Evolutionary conservation across 2,797 vertebrate species (phyloP).

Genomic region (Hemibagrus guttatus): DNA sequence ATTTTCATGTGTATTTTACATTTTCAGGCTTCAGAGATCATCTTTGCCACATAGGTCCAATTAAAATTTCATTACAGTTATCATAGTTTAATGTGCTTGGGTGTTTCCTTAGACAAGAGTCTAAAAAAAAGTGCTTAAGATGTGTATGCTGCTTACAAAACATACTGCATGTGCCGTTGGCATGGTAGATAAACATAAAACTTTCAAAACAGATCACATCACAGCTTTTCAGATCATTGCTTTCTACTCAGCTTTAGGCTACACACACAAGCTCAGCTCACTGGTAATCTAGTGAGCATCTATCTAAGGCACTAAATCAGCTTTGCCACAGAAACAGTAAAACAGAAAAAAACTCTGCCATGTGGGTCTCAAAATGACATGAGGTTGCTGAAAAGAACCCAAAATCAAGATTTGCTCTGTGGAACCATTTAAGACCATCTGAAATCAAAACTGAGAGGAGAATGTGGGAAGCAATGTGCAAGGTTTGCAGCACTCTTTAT

Average conservation of each 20-base stretch:
- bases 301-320: conserved; percentile 7
- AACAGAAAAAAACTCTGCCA: not conserved
- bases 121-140: not conserved
- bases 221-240: not conserved
- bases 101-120: not conserved
- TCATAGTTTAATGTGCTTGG: conserved; percentile 7
- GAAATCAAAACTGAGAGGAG: conserved; percentile 29
- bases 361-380: not conserved
- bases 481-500: not conserved
- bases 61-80: conserved; percentile 1
- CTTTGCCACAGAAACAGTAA: not conserved
- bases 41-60: not conserved
- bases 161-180: not conserved
- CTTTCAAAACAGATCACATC: conserved; percentile 24
- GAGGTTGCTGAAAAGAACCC: not conserved
- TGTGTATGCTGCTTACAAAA: not conserved
- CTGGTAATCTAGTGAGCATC: not conserved
- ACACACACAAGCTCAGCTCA: not conserved
- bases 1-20: not conserved
- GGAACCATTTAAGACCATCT: not conserved
- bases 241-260: not conserved
- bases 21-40: not conserved
- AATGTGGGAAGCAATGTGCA: conserved; percentile 29
- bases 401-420: not conserved
- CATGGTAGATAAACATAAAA: conserved; percentile 16